These are phyloP conservation scores for Dasypogon diadema DNA, from an alignment of 2,888 invertebrate species.

Conservation along the genomic window DNA sequence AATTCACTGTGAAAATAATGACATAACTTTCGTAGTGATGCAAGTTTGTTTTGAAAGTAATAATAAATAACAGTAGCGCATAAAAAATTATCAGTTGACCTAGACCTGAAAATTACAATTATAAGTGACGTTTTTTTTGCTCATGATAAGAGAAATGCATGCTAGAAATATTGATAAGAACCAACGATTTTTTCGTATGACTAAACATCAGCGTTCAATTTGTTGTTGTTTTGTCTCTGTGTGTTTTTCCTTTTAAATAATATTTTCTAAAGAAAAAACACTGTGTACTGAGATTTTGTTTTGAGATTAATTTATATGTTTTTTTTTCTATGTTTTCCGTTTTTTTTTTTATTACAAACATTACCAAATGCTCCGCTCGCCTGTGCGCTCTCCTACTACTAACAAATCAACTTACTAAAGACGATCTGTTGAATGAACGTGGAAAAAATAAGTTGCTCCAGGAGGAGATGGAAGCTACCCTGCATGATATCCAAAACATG, in stretches of 20 bases:
- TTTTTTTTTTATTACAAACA: slow-evolving; percentile 58
- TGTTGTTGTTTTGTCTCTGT: not conserved
- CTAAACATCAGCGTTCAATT: not conserved
- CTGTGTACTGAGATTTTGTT: not conserved
- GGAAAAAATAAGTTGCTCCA: slow-evolving; percentile 96
- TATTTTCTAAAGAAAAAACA: not conserved
- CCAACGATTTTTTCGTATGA: not conserved
- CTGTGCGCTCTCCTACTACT: slow-evolving; percentile 42
- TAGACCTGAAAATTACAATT: too few species aligned
- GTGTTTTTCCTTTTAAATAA: not conserved
- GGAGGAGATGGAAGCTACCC: slow-evolving; percentile 98
- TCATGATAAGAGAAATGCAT: too few species aligned
- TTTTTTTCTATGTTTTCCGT: slow-evolving; percentile 55
- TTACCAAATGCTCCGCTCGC: slow-evolving; percentile 31
- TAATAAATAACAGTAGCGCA: too few species aligned
- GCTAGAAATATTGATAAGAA: too few species aligned
- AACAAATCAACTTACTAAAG: slow-evolving; percentile 72
- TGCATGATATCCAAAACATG: slow-evolving; percentile 99
- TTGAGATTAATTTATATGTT: slow-evolving; percentile 20
- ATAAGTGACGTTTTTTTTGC: too few species aligned
- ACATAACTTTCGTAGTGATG: too few species aligned
- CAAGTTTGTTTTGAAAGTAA: too few species aligned
- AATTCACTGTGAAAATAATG: too few species aligned
- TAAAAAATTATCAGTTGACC: too few species aligned
- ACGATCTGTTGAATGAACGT: slow-evolving; percentile 94